A percentile compares a stretch with the other conserved stretches of the same genome.
phyloP scores from a whole-genome alignment of 2,888 invertebrate genomes.

The Machimus rusticus region DNA sequence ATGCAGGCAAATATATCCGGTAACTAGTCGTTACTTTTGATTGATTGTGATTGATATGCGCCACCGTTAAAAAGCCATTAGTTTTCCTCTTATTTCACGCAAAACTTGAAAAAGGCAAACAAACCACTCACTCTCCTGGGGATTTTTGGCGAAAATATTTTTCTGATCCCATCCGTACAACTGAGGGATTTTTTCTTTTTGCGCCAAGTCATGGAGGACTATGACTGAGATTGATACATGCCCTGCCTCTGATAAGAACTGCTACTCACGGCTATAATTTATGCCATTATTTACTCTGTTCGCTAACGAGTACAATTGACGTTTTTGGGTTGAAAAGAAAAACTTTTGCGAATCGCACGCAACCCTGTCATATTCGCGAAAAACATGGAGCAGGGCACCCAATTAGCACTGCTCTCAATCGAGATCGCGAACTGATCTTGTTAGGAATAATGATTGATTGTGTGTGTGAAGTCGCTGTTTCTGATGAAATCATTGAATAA shows the following conservation, averaged over 20 bases:
- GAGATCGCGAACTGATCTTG: not conserved
- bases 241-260: not conserved
- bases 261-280: not conserved
- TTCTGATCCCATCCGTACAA: not conserved
- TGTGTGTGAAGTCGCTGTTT: not conserved
- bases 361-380: not conserved
- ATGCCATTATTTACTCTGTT: not conserved
- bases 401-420: not conserved
- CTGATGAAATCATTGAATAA: not conserved
- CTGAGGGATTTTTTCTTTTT: not conserved
- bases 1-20: conserved; percentile 10
- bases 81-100: not conserved
- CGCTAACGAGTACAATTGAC: not conserved
- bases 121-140: not conserved
- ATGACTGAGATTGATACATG: not conserved
- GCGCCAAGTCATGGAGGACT: not conserved
- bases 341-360: not conserved
- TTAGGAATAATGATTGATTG: not conserved
- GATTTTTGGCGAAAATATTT: not conserved
- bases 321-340: not conserved
- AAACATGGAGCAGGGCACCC: not conserved
- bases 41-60: conserved; percentile 25
- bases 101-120: not conserved
- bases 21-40: conserved; percentile 21
- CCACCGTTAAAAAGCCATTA: conserved; percentile 16